Evolutionary conservation across 2,113 vertebrate species (phyloP).

Genomic region (Poecilia latipinna): DNA sequence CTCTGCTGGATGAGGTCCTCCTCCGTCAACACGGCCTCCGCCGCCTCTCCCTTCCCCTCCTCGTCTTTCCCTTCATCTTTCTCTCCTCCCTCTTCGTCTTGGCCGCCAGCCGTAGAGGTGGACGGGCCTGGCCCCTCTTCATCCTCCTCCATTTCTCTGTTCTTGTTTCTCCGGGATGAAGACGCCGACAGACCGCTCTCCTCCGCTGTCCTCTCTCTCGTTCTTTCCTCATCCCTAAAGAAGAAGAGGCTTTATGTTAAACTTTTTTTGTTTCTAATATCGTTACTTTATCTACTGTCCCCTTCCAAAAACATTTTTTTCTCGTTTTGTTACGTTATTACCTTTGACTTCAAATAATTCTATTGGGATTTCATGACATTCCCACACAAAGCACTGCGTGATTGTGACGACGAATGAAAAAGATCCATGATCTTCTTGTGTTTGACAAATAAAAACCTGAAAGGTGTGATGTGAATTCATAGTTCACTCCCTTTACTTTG

Average conservation of each 20-base stretch:
- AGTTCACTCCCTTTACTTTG: too few species aligned
- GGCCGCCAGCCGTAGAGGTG: conserved; percentile 38
- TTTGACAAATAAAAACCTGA: too few species aligned
- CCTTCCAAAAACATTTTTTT: neutral
- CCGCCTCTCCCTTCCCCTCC: conserved; percentile 72
- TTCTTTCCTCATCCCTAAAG: conserved; percentile 25
- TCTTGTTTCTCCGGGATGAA: conserved; percentile 28
- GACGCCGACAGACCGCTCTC: conserved; percentile 50
- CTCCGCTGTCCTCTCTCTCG: conserved; percentile 3
- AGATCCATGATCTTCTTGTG: too few species aligned
- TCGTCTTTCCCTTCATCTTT: conserved; percentile 41
- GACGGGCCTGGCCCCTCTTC: conserved; percentile 45
- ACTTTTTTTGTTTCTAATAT: too few species aligned
- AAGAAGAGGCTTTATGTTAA: neutral
- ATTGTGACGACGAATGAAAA: too few species aligned
- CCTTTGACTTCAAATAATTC: too few species aligned
- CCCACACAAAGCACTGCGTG: too few species aligned
- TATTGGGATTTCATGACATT: too few species aligned
- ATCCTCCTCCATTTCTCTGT: conserved; percentile 14
- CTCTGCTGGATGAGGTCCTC: conserved; percentile 98
- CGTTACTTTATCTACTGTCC: neutral
- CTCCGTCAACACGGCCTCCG: conserved; percentile 92
- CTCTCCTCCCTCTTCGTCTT: conserved; percentile 32
- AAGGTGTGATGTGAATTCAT: too few species aligned
- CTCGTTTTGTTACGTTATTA: too few species aligned